Evolutionary conservation across 2,113 vertebrate genomes (phyloP).

Genomic region (Sialia sialis): DNA sequence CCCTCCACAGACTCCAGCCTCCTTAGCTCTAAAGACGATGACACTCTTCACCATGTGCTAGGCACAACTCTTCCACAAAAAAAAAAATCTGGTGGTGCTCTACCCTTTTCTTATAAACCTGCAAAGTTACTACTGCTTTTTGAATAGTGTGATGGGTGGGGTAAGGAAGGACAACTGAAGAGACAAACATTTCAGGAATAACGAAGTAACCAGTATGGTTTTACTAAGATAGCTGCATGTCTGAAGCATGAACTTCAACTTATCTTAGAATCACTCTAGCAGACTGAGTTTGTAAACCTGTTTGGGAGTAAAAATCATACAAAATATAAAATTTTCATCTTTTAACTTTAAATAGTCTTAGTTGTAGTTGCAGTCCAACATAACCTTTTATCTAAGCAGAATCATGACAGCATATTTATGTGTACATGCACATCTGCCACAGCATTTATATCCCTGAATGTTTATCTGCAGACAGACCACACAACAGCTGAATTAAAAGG

Average conservation of each 20-base stretch:
- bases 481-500: neutral
- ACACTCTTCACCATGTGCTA: neutral
- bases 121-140: neutral
- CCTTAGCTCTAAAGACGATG: neutral
- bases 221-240: neutral
- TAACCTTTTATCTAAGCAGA: neutral
- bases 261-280: neutral
- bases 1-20: neutral
- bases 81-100: neutral
- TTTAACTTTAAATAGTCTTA: neutral
- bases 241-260: neutral
- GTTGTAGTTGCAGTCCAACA: neutral
- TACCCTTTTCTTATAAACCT: neutral
- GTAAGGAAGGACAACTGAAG: neutral
- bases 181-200: neutral
- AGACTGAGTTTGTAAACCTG: neutral
- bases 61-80: neutral
- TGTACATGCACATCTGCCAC: neutral
- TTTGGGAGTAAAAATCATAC: neutral
- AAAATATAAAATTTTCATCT: neutral
- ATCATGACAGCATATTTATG: neutral
- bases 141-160: neutral
- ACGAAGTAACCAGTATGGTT: neutral
- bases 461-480: constrained; percentile 3
- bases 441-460: neutral